phyloP scores from a whole-genome alignment of 2,888 invertebrate genomes.

The Branchellion lobata region DNA sequence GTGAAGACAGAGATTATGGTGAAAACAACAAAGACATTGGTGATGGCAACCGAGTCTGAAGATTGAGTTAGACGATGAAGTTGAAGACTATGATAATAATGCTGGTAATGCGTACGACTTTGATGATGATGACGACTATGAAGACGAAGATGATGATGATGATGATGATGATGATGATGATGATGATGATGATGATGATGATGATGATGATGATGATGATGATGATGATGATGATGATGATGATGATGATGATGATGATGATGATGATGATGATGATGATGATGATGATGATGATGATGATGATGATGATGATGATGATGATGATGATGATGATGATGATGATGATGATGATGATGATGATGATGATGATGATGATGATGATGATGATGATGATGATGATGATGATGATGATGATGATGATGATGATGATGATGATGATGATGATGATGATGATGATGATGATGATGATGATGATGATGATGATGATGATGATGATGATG shows the following conservation, averaged over 20 bases:
- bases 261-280: neutral
- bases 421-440: neutral
- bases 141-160: constrained; percentile 15
- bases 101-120: too few species aligned
- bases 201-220: constrained; percentile 36
- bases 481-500: too few species aligned
- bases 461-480: too few species aligned
- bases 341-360: constrained; percentile 13
- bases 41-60: neutral
- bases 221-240: constrained; percentile 28
- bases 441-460: neutral
- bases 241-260: constrained; percentile 11
- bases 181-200: constrained; percentile 31
- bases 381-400: neutral
- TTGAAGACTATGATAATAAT: neutral
- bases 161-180: constrained; percentile 38
- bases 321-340: neutral
- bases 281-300: neutral
- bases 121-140: neutral
- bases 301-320: neutral
- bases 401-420: neutral
- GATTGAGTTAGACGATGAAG: neutral
- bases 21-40: neutral
- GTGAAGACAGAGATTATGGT: neutral
- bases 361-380: neutral